These are phyloP conservation scores for Anas flavirostris DNA, from an alignment of 2,797 vertebrate species.

Conservation along the genomic window DNA sequence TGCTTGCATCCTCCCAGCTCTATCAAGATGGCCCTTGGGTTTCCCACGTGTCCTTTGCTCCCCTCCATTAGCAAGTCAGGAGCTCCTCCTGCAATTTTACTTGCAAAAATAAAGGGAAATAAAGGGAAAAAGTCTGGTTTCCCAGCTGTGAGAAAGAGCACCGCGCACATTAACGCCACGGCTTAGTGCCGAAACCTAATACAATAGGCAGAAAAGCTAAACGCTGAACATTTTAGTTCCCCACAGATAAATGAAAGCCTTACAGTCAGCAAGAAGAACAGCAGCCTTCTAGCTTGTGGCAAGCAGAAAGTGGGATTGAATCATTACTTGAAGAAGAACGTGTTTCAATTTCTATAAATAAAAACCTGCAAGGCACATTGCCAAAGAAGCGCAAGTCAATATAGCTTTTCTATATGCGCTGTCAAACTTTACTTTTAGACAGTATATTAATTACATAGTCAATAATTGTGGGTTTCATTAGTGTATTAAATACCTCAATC, in stretches of 20 bases:
- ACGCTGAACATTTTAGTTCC: background rate
- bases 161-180: accelerated
- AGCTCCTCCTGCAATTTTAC: background rate
- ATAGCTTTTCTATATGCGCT: constrained; percentile 70
- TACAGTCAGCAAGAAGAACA: constrained; percentile 51
- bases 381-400: constrained; percentile 75
- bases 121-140: background rate
- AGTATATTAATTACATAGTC: constrained; percentile 85
- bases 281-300: constrained; percentile 65
- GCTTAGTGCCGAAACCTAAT: background rate
- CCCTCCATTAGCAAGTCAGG: background rate
- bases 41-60: background rate
- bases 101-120: background rate
- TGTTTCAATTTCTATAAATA: constrained; percentile 74
- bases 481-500: constrained; percentile 83
- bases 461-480: constrained; percentile 83
- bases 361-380: constrained; percentile 62
- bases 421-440: constrained; percentile 82
- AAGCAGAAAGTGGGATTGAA: constrained; percentile 65
- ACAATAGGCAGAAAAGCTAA: background rate
- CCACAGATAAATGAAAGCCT: constrained; percentile 55
- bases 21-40: background rate
- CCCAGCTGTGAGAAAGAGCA: background rate
- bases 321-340: constrained; percentile 68
- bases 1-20: background rate